Evolutionary conservation across 1,140 invertebrate genomes (phyloP), one percentile per base, ranked within the genome.

Genomic region (Zaprionus taronus): DNA sequence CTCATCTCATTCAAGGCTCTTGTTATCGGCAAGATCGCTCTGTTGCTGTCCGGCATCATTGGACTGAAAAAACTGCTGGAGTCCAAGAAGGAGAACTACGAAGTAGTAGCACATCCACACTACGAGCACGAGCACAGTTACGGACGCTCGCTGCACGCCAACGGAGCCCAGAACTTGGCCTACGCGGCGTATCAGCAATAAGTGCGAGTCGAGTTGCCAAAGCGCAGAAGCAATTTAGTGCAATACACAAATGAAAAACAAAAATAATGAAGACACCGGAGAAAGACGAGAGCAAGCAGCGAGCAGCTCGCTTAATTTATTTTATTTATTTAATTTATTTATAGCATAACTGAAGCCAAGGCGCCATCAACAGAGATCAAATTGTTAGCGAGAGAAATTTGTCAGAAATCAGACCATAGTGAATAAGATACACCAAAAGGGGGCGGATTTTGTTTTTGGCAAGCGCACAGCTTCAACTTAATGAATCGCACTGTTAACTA

Each of bases 1-100:
- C 94, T 97, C n/a, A 94, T 97, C 34, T 96, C 96, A 6, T 95
- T 97, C 94, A 97, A 97, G 93, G 97, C 97, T 17, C 94, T 97
- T 60, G 93, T 97, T 55, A 94, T 97, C 77, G 96, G 96, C 91
- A 97, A 97, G 93, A 94, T 97, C 69, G 96, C 96, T 9, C 94
- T 97, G 9, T 94, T 97, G 49, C 94, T 97, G 63, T 95, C 96
- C 72, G 95, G 94, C 75, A 95, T 97, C 75, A 95, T 97, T 78
- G 96, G 95, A 5, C 93, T 97, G 72, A 96, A 97, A 93, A 97
- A 97, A 87, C 94, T 97, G 6, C 92, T 97, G 31, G 96, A 95
- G 41, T 94, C 94, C 80, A 97, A 97, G 81, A 93, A 94, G 58
- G 94, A 95, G 56, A 95, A 94, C 80, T 97, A 97, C 89, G 97